A percentile compares a stretch with the other conserved stretches of the same genome.
Conservation (phyloP, 2,113 vertebrate genomes). For the Istiophorus platypterus region DNA sequence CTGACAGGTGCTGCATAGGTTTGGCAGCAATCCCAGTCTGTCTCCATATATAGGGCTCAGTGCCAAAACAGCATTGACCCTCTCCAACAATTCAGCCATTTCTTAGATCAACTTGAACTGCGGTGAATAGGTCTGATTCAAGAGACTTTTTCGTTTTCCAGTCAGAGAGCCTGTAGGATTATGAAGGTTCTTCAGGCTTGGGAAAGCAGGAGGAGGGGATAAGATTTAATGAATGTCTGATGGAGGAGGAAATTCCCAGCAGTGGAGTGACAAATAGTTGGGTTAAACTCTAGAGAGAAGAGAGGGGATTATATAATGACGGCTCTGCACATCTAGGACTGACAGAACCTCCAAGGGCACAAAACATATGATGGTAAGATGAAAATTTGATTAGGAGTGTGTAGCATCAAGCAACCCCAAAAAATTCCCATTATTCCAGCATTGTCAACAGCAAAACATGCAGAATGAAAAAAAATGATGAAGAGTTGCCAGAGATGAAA, state of each 20-base stretch:
- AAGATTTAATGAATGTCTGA: constrained; percentile 22
- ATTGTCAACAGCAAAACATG: not conserved
- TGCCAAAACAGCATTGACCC: not conserved
- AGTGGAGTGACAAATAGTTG: constrained; percentile 1
- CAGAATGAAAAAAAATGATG: not conserved
- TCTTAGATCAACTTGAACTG: constrained; percentile 13
- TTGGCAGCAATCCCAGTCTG: constrained; percentile 1
- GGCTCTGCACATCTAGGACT: constrained; percentile 22
- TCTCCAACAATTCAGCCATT: constrained; percentile 26
- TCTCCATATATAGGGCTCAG: constrained; percentile 8
- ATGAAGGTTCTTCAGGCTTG: not conserved
- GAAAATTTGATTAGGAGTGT: constrained; percentile 8
- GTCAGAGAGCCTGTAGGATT: constrained; percentile 5
- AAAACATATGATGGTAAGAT: constrained; percentile 13
- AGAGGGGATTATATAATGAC: not conserved
- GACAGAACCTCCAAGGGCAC: not conserved
- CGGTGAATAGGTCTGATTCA: constrained; percentile 3
- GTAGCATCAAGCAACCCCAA: not conserved
- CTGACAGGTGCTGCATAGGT: not conserved
- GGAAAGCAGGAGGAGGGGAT: not conserved
- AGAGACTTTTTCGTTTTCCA: constrained; percentile 5
- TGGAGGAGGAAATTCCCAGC: not conserved
- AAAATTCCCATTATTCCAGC: not conserved
- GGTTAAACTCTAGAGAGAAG: constrained; percentile 13
- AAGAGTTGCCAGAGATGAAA: not conserved